phyloP scores from a whole-genome alignment of 1,140 invertebrate genomes.

The Pseudomyrmex sp. region DNA sequence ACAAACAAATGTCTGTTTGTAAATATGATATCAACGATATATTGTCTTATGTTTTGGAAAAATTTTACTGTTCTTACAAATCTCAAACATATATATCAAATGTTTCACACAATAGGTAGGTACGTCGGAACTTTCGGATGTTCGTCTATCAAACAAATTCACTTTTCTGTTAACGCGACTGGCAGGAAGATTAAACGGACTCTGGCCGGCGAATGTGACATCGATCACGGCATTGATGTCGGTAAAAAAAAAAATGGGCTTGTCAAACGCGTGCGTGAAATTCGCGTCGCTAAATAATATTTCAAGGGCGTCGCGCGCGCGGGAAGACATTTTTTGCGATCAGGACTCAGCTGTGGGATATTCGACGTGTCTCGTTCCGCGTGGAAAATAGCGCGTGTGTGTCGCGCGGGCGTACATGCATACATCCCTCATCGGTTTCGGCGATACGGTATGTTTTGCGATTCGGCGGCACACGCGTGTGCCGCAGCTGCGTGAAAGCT shows the following conservation, averaged over 20 bases:
- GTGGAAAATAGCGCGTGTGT: constrained; percentile 23
- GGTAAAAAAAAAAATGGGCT: not conserved
- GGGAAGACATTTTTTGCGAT: constrained; percentile 17
- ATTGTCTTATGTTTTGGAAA: too few relatives aligned
- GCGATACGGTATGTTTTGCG: constrained; percentile 36
- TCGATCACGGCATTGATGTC: constrained; percentile 21
- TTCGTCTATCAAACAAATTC: not conserved
- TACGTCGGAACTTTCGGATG: not conserved
- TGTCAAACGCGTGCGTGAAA: not conserved
- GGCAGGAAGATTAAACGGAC: constrained; percentile 33
- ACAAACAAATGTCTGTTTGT: too few relatives aligned
- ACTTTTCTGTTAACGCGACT: not conserved
- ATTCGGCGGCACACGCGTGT: constrained; percentile 39
- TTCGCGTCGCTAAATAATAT: constrained; percentile 31
- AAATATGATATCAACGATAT: too few relatives aligned
- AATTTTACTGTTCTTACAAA: not conserved
- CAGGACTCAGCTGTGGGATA: constrained; percentile 35
- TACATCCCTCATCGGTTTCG: constrained; percentile 51
- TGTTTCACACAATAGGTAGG: not conserved
- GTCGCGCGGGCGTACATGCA: not conserved
- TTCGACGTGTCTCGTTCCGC: constrained; percentile 6
- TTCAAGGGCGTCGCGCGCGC: constrained; percentile 8
- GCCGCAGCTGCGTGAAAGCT: constrained; percentile 41
- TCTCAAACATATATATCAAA: not conserved
- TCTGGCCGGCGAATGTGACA: constrained; percentile 4